Conservation (phyloP, 1,140 invertebrate species). For the Hirudo medicinalis region DNA sequence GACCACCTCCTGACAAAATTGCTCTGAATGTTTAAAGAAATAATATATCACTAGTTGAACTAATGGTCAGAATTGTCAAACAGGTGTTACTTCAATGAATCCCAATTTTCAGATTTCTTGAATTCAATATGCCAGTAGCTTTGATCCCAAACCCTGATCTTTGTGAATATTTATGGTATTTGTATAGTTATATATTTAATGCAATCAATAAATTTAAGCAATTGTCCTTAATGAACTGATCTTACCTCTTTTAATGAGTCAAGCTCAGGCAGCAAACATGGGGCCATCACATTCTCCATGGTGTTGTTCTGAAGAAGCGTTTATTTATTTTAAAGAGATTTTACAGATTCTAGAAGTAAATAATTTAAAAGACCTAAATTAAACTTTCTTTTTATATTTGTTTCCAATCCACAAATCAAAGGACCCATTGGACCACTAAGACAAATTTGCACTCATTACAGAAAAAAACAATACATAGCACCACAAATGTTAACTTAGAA, state of each 20-base stretch:
- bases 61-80: too few species aligned
- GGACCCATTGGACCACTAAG: background rate
- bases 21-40: too few species aligned
- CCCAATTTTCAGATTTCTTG: too few species aligned
- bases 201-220: too few species aligned
- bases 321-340: background rate
- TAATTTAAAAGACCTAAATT: background rate
- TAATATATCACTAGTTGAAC: too few species aligned
- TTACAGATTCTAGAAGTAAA: background rate
- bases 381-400: background rate
- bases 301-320: constrained; percentile 5
- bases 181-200: background rate
- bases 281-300: constrained; percentile 54
- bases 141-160: too few species aligned
- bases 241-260: constrained; percentile 55
- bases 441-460: background rate
- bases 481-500: background rate
- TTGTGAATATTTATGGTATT: too few species aligned
- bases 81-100: too few species aligned
- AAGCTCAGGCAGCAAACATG: constrained; percentile 72
- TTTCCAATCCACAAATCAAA: background rate
- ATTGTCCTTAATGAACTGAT: background rate
- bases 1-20: too few species aligned
- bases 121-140: too few species aligned
- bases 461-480: background rate